Evolutionary conservation across 1,140 invertebrate species (phyloP), one percentile per base, ranked within the genome.

Genomic region (Apis cerana): DNA sequence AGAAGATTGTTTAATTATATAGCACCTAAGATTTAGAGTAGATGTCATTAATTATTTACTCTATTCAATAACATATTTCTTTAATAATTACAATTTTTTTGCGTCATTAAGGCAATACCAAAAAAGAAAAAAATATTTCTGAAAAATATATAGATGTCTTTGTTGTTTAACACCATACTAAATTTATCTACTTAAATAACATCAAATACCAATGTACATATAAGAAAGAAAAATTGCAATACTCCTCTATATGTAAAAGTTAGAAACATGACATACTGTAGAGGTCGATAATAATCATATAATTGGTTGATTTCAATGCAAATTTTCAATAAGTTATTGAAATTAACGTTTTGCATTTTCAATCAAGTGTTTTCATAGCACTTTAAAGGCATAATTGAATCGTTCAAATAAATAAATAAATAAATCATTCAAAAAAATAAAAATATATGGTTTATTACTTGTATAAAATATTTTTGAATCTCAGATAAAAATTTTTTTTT

Each of bases 341-440:
- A 58, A 58, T 64, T 8, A 11, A 79, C 7, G 21, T 33, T 75
- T 15, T 27, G 33, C 23, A 43, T 48, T 56, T 23, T 50, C 17
- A 12, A 70, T 75, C 50, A 23, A 27, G 17, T 70, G 80, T 83
- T 85, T 83, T 83, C 81, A 85, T 83, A 19, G 81, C 84, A 85
- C 81, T 85, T 85, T 74, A 64, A 85, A 85, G 70, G 75, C 75
- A 85, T 69, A 75, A 83, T 48, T 67, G n/a, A 54, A 48, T 50
- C 54, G n/a, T 48, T 58, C 15, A 7, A 75, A 68, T n/a, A 54
- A 48, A 12, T 21, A 54, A 48, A 12, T 21, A 33, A 33, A 33
- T 33, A 33, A 48, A 43, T 50, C 54, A 27, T 43, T 58, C 15
- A 5, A 75, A 68, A 54, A 23, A 27, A 71, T 17, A 17, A 15